phyloP scores from a whole-genome alignment of 2,888 invertebrate genomes.

The Amitus sp. region DNA sequence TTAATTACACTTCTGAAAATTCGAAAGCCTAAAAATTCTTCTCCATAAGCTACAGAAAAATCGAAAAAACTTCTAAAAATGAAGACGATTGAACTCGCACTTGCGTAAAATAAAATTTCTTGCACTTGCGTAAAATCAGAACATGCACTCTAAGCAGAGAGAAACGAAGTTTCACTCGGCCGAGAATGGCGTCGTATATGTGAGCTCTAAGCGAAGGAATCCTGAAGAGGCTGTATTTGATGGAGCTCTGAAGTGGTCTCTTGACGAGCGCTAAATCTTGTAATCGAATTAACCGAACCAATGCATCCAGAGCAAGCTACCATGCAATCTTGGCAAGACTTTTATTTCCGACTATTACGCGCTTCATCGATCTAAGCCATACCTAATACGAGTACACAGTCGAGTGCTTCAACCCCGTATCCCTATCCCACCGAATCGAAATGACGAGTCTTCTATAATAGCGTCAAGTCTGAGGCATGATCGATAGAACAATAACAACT shows the following conservation, averaged over 20 bases:
- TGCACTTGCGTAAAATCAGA: slow-evolving; percentile 19
- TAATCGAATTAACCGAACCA: slow-evolving; percentile 41
- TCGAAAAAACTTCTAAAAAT: not conserved
- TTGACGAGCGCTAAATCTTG: slow-evolving; percentile 38
- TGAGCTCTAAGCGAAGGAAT: slow-evolving; percentile 33
- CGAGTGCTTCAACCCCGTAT: slow-evolving; percentile 2
- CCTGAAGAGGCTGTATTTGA: slow-evolving; percentile 37
- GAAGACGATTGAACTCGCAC: slow-evolving; percentile 1
- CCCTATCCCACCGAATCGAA: not conserved
- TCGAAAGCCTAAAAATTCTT: no score
- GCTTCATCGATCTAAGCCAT: slow-evolving; percentile 16
- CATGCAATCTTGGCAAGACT: slow-evolving; percentile 25
- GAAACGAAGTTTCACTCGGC: slow-evolving; percentile 24
- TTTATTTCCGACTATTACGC: slow-evolving; percentile 25
- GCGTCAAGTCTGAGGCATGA: not conserved
- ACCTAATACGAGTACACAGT: slow-evolving; percentile 6
- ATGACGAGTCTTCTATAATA: not conserved
- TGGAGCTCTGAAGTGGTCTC: slow-evolving; percentile 31
- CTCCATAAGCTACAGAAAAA: not conserved
- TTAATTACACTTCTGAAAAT: no score
- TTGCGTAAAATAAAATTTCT: not conserved
- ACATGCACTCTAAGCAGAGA: slow-evolving; percentile 20
- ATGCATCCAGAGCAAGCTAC: slow-evolving; percentile 16
- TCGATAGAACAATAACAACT: not conserved
- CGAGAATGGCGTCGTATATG: slow-evolving; percentile 11